These are phyloP conservation scores for Aspidoscelis tigris DNA, from an alignment of 2,113 vertebrate genomes.

Conservation along the genomic window DNA sequence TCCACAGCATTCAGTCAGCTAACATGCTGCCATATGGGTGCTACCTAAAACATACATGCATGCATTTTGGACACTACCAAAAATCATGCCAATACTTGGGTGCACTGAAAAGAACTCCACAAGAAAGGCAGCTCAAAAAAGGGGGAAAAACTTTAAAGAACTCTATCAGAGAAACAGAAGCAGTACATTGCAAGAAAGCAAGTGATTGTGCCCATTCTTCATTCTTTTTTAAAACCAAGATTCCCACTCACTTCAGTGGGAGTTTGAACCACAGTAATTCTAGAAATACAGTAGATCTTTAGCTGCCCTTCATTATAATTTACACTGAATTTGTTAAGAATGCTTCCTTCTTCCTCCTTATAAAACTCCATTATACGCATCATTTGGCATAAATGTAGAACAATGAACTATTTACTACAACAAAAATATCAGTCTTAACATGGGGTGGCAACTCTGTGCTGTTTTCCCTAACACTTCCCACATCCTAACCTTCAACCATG, in stretches of 20 bases:
- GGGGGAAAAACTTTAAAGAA: neutral
- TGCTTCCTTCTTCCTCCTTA: slow-evolving; percentile 13
- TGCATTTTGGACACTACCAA: neutral
- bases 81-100: neutral
- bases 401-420: slow-evolving; percentile 18
- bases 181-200: neutral
- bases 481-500: neutral
- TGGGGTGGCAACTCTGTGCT: neutral
- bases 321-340: slow-evolving; percentile 6
- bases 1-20: too few species aligned
- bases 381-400: slow-evolving; percentile 3
- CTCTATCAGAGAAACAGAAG: neutral
- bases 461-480: neutral
- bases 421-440: neutral
- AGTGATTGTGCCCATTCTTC: neutral
- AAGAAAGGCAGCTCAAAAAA: neutral
- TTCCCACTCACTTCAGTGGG: slow-evolving; percentile 30
- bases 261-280: slow-evolving; percentile 5
- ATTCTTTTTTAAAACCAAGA: slow-evolving; percentile 7
- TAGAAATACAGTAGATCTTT: neutral
- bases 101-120: neutral
- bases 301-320: neutral
- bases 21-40: too few species aligned
- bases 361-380: slow-evolving; percentile 16
- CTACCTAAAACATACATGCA: too few species aligned